Base-by-base conservation (phyloP, 2,113 vertebrate species). In the Pseudorhombus dupliciocellatus region DNA sequence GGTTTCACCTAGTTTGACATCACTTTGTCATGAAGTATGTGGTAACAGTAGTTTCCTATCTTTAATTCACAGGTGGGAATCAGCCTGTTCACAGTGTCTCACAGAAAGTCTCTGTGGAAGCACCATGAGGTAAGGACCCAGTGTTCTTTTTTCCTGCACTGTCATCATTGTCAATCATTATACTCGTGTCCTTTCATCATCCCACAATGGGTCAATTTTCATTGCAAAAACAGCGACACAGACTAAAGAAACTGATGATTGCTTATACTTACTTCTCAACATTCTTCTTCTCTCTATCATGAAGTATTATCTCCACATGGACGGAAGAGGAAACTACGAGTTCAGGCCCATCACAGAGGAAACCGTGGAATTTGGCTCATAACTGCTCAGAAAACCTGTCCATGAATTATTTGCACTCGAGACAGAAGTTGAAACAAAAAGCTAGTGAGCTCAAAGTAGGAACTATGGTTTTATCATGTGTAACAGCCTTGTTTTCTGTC, bases 61-160 rank as follows among this genome's bases (percentile, higher is more conserved):
- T 84, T 24, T 68, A 74, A 21, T 66, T 7, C 68, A n/a, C 86
- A 99, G 98, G 97, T 98, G 70, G 96, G 96, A 83, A 99, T 99
- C 74, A 96, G 95, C 20, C 90, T 99, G 80, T 99, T 99, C 92
- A 99, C 98, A 2, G 97, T 99, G 66, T 98, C 97, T 15, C 97
- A 99, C 70, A 96, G 97, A 86, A 99, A 99, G 86, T 99, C 97
- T 42, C 94, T 99, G 52, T 99, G 98, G 98, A 98, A 98, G 54
- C 97, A 99, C 74, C 98, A 99, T 63, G 91, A 95, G 87, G 96
- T 97, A 93, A 73, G 87, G 21, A 11, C 22, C 34, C 18, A 46
- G 4, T 4, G 14, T 26, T 7, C 2, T 4, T 2, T 18, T 11
- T 11, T 3, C 2, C 34, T 37, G 34, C 4, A 11, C 34, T 37